Base-by-base conservation (phyloP, 2,797 vertebrate species). In the Danio choprae region DNA sequence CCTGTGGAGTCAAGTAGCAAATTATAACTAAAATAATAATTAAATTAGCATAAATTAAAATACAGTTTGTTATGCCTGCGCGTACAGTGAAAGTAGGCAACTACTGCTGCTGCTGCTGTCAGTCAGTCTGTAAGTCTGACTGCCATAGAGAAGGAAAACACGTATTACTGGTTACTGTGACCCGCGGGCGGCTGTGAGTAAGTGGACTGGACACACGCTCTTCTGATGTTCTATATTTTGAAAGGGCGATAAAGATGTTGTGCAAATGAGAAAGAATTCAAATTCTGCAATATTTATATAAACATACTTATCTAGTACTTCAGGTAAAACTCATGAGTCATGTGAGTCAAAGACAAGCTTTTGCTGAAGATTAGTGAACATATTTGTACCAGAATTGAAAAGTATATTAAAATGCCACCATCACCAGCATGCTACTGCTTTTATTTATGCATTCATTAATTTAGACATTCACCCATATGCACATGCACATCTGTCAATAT, bases 181-280 rank as follows among this genome's bases (percentile, higher is more conserved):
- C 36, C 36, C 9, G n/a, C 7, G 7, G 22, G n/a, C n/a, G n/a
- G n/a, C 22, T 29, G 6, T 29, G 10, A 10, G 15, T 6, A 44
- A n/a, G 29, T 29, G 29, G 29, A 29, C 29, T 29, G 29, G 15
- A 69, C 1, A 7, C 2, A 2, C 9, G 29, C 13, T 22, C 5
- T 3, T 51, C 9, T 7, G 40, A 56, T 41, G 12, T 22, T 12
- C 7, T 13, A 43, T 72, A 12, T 29, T 58, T 20, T 36, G 10
- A 20, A 71, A 38, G 29, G n/a, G 48, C 18, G 36, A 55, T 38
- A 55, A 41, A 71, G 71, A 55, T 41, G 51, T 55, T 41, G 38
- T 55, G 50, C 11, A 41, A 7, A 55, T n/a, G 1, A 68, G n/a
- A 41, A 55, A 6, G n/a, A 10, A 69, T 55, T 71, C 1, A 71